A percentile compares a stretch with the other conserved stretches of the same genome.
These are phyloP conservation scores for Scelioninae gen. 1 DNA, from an alignment of 2,888 invertebrate species.

Conservation along the genomic window DNA sequence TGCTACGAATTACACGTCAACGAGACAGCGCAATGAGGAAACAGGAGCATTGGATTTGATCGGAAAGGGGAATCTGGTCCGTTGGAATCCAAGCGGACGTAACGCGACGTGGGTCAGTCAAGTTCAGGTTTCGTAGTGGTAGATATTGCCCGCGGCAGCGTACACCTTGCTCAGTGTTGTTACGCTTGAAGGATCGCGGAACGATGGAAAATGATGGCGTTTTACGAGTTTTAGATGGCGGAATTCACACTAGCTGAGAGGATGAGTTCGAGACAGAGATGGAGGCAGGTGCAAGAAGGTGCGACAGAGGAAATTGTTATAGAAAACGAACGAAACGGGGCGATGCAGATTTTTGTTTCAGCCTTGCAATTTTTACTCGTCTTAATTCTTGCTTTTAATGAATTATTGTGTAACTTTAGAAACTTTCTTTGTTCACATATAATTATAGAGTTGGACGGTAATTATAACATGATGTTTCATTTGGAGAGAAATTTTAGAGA, in stretches of 20 bases:
- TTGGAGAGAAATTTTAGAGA: constrained; percentile 5
- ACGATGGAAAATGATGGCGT: constrained; percentile 72
- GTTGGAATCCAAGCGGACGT: constrained; percentile 53
- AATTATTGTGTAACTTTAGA: constrained; percentile 32
- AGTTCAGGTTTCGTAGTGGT: constrained; percentile 63
- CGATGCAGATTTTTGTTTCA: constrained; percentile 23
- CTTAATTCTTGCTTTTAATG: constrained; percentile 32
- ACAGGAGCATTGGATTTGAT: constrained; percentile 58
- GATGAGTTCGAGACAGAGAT: constrained; percentile 22
- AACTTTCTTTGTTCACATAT: constrained; percentile 34
- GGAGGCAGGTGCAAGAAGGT: neutral
- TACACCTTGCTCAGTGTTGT: constrained; percentile 66
- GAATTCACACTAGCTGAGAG: constrained; percentile 43
- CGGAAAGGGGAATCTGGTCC: constrained; percentile 60
- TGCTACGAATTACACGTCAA: constrained; percentile 68
- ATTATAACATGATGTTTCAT: constrained; percentile 25
- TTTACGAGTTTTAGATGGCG: constrained; percentile 71
- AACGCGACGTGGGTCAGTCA: constrained; percentile 62
- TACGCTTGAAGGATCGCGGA: constrained; percentile 66
- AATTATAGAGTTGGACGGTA: constrained; percentile 27
- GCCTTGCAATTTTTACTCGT: neutral
- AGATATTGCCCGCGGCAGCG: constrained; percentile 62
- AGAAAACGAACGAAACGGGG: constrained; percentile 21
- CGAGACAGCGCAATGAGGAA: constrained; percentile 66
- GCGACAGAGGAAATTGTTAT: constrained; percentile 4